Percentiles rank a stretch among this genome's conserved stretches.
These are phyloP conservation scores for Microtus agrestis DNA, from an alignment of 2,797 vertebrate species.

Conservation along the genomic window DNA sequence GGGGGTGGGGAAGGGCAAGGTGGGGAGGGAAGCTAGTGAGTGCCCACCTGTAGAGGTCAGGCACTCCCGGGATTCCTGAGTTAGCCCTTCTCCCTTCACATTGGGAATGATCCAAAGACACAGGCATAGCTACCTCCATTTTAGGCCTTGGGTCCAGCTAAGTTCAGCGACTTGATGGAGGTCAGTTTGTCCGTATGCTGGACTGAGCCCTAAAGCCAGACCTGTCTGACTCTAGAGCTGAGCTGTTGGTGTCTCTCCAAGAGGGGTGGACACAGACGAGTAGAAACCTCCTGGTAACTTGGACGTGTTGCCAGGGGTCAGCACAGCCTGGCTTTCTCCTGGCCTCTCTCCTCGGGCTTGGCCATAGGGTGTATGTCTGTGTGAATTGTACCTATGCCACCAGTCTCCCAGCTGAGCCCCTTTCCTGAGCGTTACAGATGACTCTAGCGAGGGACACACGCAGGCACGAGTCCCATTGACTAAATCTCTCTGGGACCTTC, in stretches of 20 bases:
- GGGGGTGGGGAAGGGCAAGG: background rate
- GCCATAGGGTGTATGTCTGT: background rate
- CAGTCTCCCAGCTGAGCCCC: background rate
- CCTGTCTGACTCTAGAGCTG: background rate
- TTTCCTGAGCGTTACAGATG: background rate
- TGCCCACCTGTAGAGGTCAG: background rate
- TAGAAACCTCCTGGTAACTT: background rate
- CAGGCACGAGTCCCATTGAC: background rate
- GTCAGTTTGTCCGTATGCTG: background rate
- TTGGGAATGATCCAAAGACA: background rate
- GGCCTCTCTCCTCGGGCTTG: background rate
- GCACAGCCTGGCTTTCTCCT: background rate
- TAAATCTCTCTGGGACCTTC: constrained; percentile 50
- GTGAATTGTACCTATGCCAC: background rate
- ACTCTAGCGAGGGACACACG: background rate
- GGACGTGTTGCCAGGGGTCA: background rate
- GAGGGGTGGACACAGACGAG: background rate
- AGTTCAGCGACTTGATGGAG: background rate
- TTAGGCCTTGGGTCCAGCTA: background rate
- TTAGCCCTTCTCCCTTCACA: background rate
- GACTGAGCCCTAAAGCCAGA: background rate
- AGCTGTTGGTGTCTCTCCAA: background rate
- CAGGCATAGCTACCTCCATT: background rate
- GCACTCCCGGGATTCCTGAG: background rate
- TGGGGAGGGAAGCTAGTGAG: background rate